Percentiles rank a stretch among this genome's conserved stretches.
phyloP scores from a whole-genome alignment of 2,113 vertebrate species.

The Microtus oregoni region DNA sequence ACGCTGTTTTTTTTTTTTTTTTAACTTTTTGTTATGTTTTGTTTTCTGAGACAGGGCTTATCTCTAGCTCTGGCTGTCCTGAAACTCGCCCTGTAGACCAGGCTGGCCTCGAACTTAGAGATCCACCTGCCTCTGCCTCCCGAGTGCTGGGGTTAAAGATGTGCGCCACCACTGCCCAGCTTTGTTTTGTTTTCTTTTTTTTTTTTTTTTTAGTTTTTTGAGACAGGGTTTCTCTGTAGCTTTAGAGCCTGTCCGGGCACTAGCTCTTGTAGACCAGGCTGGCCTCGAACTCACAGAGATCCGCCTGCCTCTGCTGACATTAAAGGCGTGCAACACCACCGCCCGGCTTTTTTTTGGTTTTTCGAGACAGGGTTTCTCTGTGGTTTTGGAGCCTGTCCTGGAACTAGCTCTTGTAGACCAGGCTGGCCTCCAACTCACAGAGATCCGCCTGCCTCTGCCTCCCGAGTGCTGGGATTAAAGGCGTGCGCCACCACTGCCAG shows the following conservation, averaged over 20 bases:
- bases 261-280: background rate
- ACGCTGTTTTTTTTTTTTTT: background rate
- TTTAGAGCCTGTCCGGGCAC: no score
- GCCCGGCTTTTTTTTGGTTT: background rate
- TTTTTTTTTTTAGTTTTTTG: background rate
- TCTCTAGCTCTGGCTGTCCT: background rate
- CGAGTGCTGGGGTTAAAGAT: background rate
- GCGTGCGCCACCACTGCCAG: background rate
- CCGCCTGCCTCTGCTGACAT: background rate
- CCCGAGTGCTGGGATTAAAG: background rate
- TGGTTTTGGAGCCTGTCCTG: background rate
- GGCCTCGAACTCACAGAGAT: background rate
- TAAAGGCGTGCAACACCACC: background rate
- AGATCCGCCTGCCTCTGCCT: background rate
- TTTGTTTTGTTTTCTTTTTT: background rate
- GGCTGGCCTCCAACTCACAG: background rate
- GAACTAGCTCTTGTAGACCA: background rate
- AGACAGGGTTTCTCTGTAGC: background rate
- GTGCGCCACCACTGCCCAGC: background rate
- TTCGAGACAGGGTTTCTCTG: background rate
- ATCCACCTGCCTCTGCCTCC: background rate
- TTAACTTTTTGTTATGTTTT: background rate
- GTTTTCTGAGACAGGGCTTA: background rate
- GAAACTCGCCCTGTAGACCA: background rate
- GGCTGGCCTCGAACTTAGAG: background rate